Evolutionary conservation across 2,113 vertebrate species (phyloP), one percentile per base, ranked within the genome.

Genomic region (Macheiramphus alcinus): DNA sequence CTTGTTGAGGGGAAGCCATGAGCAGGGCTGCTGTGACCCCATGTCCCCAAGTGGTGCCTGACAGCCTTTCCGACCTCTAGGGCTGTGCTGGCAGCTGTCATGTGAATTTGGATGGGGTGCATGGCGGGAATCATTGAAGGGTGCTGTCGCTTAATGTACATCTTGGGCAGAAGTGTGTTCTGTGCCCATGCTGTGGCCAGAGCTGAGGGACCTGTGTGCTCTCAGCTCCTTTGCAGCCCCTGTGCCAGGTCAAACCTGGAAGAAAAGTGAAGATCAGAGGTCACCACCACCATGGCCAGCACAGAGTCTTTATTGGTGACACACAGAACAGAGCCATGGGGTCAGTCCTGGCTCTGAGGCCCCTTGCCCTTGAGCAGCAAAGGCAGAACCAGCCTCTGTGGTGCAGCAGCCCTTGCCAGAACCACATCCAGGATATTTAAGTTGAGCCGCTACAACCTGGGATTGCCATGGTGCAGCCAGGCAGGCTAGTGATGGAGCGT

Each of bases 221-320:
- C 61, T 88, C 36, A 79, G 20, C 15, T 52, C 12, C 45, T 71
- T 36, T 61, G n/a, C 45, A 73, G 40, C 16, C 34, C 11, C 22
- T 16, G 2, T 52, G 21, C 17, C 27, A 32, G 12, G 25, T 68
- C 16, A 88, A 70, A 84, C 11, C 8, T 48, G 6, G 62, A 70
- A 83, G 36, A 78, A 86, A 82, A 92, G 21, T 3, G 1, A 76
- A 56, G 17, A 63, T 52, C 34, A 19, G n/a, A 67, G 15, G 14
- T 67, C 20, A 87, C 26, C 19, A 81, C 10, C 48, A 88, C 43
- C 7, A 26, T 0, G 3, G 34, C 29, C 18, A 70, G 56, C 50
- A 89, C 15, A 53, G 27, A 50, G 25, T 25, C 63, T 95, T 96
- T 96, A 96, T 66, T 97, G 29, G 38, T 42, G 42, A 88, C 55